A percentile compares a stretch with the other conserved stretches of the same genome.
Conservation (phyloP, 2,113 vertebrate species). For the Coryphaenoides rupestris region DNA sequence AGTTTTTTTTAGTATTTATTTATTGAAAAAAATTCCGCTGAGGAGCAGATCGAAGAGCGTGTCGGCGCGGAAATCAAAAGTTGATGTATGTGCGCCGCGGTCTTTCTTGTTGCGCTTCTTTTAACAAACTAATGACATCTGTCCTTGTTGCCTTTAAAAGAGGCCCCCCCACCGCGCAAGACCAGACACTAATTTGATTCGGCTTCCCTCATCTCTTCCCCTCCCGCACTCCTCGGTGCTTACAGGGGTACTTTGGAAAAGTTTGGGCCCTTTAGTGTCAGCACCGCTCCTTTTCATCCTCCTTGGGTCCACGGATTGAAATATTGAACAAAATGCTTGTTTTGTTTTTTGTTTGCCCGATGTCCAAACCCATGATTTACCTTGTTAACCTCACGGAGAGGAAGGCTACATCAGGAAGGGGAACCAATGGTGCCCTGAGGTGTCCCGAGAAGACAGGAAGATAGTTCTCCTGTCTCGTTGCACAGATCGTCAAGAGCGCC, state of each 20-base stretch:
- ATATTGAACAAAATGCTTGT: conserved; percentile 96
- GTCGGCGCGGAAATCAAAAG: conserved; percentile 53
- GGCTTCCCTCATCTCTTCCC: conserved; percentile 46
- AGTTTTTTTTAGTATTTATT: too few relatives aligned
- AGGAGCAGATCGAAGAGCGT: conserved; percentile 26
- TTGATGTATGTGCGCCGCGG: conserved; percentile 47
- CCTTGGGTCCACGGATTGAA: conserved; percentile 82
- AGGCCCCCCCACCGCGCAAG: conserved; percentile 51
- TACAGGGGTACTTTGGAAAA: conserved; percentile 50
- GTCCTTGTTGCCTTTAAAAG: conserved; percentile 59
- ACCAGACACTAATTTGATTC: conserved; percentile 59
- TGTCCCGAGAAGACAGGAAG: conserved; percentile 20
- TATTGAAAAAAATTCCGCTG: too few relatives aligned
- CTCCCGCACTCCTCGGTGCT: conserved; percentile 40
- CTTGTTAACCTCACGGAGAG: conserved; percentile 93
- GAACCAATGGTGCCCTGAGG: conserved; percentile 86
- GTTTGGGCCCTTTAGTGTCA: conserved; percentile 38
- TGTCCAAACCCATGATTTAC: conserved; percentile 98
- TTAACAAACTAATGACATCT: conserved; percentile 65
- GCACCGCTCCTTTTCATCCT: background rate
- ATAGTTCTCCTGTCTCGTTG: too few relatives aligned
- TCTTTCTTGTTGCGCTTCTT: conserved; percentile 39
- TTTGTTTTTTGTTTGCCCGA: too few relatives aligned
- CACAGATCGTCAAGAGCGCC: background rate
- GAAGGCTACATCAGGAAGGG: conserved; percentile 94